phyloP scores from a whole-genome alignment of 2,888 invertebrate genomes.

The Sthenelais limicola region DNA sequence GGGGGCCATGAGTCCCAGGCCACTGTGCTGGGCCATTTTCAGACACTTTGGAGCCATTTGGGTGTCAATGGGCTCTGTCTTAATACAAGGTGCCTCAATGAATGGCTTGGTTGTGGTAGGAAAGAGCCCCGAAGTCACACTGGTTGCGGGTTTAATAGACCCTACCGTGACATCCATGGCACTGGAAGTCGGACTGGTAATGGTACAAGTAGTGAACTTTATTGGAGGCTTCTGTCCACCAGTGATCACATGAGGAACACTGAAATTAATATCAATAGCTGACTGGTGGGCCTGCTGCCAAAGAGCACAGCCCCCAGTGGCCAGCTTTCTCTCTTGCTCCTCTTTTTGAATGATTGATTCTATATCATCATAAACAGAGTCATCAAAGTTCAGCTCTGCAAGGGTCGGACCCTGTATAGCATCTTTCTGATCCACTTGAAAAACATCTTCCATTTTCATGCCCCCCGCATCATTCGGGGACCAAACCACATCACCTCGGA shows the following conservation, averaged over 20 bases:
- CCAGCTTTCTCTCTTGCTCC: slow-evolving; percentile 18
- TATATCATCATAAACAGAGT: slow-evolving; percentile 39
- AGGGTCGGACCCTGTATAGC: slow-evolving; percentile 41
- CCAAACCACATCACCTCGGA: slow-evolving; percentile 30
- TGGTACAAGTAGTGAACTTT: slow-evolving; percentile 14
- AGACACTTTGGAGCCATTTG: neutral
- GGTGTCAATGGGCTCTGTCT: neutral
- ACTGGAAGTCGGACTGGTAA: slow-evolving; percentile 13
- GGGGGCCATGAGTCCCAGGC: too few relatives aligned
- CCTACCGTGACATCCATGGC: neutral
- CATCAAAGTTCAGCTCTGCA: slow-evolving; percentile 41
- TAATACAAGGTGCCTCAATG: too few relatives aligned
- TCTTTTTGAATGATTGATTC: slow-evolving; percentile 1
- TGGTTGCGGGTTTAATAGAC: neutral
- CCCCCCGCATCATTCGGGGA: slow-evolving; percentile 24
- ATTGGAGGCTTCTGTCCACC: slow-evolving; percentile 16
- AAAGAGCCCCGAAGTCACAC: neutral
- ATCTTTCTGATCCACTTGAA: slow-evolving; percentile 41
- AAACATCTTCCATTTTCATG: slow-evolving; percentile 41
- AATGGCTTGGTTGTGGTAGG: neutral
- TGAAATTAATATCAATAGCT: slow-evolving; percentile 7
- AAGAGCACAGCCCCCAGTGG: neutral
- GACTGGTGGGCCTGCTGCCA: slow-evolving; percentile 13
- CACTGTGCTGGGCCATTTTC: neutral
- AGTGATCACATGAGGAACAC: slow-evolving; percentile 18